Percentiles rank a stretch among this genome's conserved stretches.
These are phyloP conservation scores for Limanda limanda DNA, from an alignment of 2,113 vertebrate genomes.

Conservation along the genomic window DNA sequence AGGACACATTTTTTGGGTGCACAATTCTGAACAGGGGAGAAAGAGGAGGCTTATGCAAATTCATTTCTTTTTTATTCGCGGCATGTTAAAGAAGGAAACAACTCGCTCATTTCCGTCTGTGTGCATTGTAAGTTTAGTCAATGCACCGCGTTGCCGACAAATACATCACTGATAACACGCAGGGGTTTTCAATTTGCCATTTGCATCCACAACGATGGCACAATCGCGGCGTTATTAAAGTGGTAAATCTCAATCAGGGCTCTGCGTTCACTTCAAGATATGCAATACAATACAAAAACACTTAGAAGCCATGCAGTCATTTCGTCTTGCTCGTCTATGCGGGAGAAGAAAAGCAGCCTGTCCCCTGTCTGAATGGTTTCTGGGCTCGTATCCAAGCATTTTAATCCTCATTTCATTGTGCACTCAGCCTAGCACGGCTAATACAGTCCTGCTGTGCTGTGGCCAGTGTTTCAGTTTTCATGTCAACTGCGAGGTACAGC, in stretches of 20 bases:
- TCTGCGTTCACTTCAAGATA: constrained; percentile 38
- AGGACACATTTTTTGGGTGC: background rate
- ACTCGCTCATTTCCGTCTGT: background rate
- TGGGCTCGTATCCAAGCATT: constrained; percentile 73
- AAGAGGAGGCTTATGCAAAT: background rate
- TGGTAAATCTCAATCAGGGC: constrained; percentile 55
- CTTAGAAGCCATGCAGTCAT: constrained; percentile 5
- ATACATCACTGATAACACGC: background rate
- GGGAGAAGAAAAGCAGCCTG: constrained; percentile 56
- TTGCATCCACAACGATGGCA: constrained; percentile 21
- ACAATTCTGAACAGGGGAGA: background rate
- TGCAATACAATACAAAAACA: background rate
- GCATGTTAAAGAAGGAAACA: background rate
- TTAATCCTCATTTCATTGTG: constrained; percentile 78
- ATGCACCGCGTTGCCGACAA: background rate
- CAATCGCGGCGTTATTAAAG: constrained; percentile 35
- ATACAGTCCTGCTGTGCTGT: constrained; percentile 64
- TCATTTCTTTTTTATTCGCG: background rate
- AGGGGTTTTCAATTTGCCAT: background rate
- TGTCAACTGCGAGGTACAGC: constrained; percentile 44
- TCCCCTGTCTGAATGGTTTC: constrained; percentile 65
- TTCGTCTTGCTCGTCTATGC: constrained; percentile 36
- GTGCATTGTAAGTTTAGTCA: constrained; percentile 28
- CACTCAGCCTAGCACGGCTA: constrained; percentile 71
- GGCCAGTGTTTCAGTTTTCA: constrained; percentile 50